Evolutionary conservation across 2,888 invertebrate species (phyloP).

Genomic region (Tortricodes alternella): DNA sequence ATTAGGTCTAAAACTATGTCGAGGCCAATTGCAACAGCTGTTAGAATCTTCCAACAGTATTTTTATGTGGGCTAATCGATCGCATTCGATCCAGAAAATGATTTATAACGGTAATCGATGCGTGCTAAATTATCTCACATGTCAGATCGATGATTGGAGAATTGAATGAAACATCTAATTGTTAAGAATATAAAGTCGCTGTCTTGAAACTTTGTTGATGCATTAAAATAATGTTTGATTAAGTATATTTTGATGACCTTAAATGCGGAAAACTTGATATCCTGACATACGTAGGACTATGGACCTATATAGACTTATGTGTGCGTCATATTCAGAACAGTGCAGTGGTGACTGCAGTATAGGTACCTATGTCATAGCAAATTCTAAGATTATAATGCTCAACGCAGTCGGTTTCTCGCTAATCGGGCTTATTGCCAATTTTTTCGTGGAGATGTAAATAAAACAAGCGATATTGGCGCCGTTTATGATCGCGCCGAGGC

Average conservation of each 20-base stretch:
- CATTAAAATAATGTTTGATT: neutral
- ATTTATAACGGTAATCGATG: constrained; percentile 33
- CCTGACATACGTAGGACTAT: too few species aligned
- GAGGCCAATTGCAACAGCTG: constrained; percentile 51
- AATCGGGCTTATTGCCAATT: constrained; percentile 69
- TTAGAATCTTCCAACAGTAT: constrained; percentile 17
- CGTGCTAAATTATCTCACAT: constrained; percentile 19
- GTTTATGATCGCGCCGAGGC: constrained; percentile 40
- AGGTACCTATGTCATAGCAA: constrained; percentile 7
- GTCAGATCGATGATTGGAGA: constrained; percentile 4
- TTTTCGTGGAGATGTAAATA: constrained; percentile 70
- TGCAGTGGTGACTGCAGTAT: neutral
- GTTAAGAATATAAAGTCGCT: too few species aligned
- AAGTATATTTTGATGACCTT: too few species aligned
- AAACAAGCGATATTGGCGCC: constrained; percentile 64
- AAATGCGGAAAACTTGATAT: too few species aligned
- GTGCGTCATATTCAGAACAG: too few species aligned
- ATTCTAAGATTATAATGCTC: constrained; percentile 39
- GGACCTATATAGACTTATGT: too few species aligned
- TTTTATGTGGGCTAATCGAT: constrained; percentile 53
- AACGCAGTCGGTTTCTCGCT: constrained; percentile 7
- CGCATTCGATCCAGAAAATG: constrained; percentile 43
- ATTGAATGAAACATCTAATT: constrained; percentile 16
- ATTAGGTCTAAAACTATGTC: constrained; percentile 68
- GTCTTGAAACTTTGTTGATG: neutral